Evolutionary conservation across 1,140 invertebrate genomes (phyloP).

Genomic region (Zaprionus vittiger): DNA sequence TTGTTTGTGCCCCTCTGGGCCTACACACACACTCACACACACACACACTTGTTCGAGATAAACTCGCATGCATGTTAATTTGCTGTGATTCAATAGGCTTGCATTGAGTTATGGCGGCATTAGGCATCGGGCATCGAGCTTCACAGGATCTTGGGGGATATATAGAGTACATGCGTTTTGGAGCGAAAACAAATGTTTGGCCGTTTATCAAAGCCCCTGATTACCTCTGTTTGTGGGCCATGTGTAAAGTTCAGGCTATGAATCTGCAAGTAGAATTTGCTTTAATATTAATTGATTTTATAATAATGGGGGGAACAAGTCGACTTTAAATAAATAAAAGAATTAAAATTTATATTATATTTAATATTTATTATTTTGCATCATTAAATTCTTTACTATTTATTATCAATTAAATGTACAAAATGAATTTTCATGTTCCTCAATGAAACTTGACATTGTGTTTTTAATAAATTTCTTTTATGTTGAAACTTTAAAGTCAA

Average conservation of each 20-base stretch:
- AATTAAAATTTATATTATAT: too few relatives aligned
- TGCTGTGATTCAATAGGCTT: constrained; percentile 81
- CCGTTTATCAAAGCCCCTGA: constrained; percentile 28
- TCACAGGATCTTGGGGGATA: constrained; percentile 24
- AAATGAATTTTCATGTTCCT: too few relatives aligned
- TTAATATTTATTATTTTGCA: too few relatives aligned
- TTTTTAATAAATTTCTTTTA: too few relatives aligned
- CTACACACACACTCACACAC: constrained; percentile 36
- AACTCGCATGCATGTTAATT: constrained; percentile 76
- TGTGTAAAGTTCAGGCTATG: too few relatives aligned
- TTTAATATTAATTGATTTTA: background rate
- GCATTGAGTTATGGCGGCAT: constrained; percentile 76
- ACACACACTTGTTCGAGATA: constrained; percentile 17
- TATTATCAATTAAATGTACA: too few relatives aligned
- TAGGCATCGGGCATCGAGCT: constrained; percentile 44
- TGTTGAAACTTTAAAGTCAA: too few relatives aligned
- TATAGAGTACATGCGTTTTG: constrained; percentile 24
- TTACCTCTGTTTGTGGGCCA: background rate
- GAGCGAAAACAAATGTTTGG: constrained; percentile 30
- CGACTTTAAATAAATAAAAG: too few relatives aligned
- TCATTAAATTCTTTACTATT: too few relatives aligned
- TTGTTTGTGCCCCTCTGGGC: constrained; percentile 59
- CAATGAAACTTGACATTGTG: too few relatives aligned
- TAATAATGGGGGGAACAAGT: too few relatives aligned
- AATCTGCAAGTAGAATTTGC: background rate